These are phyloP conservation scores for Danaus melanippus DNA, from an alignment of 1,140 invertebrate species.

Conservation along the genomic window DNA sequence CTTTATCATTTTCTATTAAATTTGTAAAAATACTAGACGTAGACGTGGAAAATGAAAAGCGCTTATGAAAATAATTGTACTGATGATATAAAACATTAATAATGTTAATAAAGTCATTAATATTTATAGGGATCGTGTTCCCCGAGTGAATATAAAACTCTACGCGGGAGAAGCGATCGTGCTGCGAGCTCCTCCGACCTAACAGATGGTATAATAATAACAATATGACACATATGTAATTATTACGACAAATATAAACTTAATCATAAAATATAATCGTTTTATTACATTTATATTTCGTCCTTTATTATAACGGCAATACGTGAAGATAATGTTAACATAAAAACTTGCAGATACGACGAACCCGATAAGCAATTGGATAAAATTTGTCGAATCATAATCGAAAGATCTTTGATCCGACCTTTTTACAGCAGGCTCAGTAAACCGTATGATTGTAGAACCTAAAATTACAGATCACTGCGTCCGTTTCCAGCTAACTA, in stretches of 20 bases:
- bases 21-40: background rate
- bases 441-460: no score
- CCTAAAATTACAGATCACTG: no score
- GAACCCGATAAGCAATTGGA: no score
- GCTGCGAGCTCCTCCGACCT: constrained; percentile 10
- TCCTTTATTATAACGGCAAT: constrained; percentile 71
- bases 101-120: constrained; percentile 11
- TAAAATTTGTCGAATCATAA: no score
- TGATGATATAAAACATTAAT: background rate
- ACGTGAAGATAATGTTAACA: constrained; percentile 65
- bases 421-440: no score
- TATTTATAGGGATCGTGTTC: background rate
- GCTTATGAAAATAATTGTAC: background rate
- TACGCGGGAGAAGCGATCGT: constrained; percentile 16
- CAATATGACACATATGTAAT: no score
- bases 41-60: background rate
- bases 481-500: constrained; percentile 1
- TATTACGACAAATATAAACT: no score
- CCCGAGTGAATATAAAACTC: constrained; percentile 5
- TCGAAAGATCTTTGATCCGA: no score
- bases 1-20: background rate
- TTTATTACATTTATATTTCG: no score
- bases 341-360: constrained; percentile 23
- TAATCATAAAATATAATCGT: no score
- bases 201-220: background rate